phyloP scores from a whole-genome alignment of 2,888 invertebrate genomes.

The Rhorus exstirpatorius region DNA sequence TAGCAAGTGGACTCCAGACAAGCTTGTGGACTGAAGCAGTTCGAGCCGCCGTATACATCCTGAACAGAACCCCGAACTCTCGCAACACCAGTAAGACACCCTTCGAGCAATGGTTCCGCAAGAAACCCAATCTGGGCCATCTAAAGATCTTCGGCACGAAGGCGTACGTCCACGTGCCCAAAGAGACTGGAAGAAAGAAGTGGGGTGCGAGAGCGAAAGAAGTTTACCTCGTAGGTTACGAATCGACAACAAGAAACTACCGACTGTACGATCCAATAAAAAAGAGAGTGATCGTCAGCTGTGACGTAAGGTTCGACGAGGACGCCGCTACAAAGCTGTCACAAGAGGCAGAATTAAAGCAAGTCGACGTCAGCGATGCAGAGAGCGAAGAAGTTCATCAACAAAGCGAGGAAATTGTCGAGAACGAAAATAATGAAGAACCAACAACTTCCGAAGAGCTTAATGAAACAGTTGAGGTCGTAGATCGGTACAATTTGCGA shows the following conservation, averaged over 20 bases:
- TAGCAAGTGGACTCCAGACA: slow-evolving; percentile 44
- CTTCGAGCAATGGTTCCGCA: background rate
- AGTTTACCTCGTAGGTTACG: slow-evolving; percentile 13
- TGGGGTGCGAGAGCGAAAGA: background rate
- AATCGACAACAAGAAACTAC: background rate
- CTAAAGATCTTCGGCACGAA: background rate
- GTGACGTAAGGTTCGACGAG: background rate
- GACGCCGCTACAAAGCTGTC: too few species aligned
- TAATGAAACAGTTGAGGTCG: background rate
- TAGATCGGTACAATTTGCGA: background rate
- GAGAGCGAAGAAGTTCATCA: too few species aligned
- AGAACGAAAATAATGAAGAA: too few species aligned
- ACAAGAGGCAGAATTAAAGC: too few species aligned
- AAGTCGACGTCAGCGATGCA: too few species aligned
- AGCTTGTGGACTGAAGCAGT: slow-evolving; percentile 17
- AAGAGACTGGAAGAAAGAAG: background rate
- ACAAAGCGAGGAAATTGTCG: too few species aligned
- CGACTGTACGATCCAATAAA: slow-evolving; percentile 7
- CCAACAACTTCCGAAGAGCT: background rate
- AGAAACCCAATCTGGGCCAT: background rate
- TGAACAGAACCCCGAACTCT: background rate
- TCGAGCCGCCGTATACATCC: background rate
- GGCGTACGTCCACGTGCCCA: background rate
- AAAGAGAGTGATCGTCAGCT: background rate
- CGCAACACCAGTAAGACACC: background rate